Conservation (phyloP, 1,140 invertebrate genomes). For the Tribolium castaneum region DNA sequence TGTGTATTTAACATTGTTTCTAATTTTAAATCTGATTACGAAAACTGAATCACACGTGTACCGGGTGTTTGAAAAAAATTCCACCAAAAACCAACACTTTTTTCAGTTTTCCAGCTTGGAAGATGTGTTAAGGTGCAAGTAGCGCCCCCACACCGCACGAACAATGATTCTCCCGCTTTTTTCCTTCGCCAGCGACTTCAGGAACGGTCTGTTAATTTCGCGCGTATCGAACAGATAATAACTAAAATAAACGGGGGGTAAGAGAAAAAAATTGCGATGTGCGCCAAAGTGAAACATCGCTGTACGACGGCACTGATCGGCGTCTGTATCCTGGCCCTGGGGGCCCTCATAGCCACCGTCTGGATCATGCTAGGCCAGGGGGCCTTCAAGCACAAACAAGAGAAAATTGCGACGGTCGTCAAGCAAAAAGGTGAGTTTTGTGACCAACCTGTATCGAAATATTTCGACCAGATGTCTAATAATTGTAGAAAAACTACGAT, state of each 20-base stretch:
- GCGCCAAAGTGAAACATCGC: conserved; percentile 46
- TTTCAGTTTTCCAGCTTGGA: background rate
- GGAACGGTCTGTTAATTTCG: background rate
- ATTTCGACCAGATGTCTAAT: too few species aligned
- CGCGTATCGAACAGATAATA: conserved; percentile 29
- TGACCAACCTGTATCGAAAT: too few species aligned
- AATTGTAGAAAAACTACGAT: too few species aligned
- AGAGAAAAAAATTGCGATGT: conserved; percentile 37
- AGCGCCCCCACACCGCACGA: background rate
- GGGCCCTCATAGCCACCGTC: conserved; percentile 51
- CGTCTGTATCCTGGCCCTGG: conserved; percentile 51
- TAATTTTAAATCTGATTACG: background rate
- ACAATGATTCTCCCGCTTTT: background rate
- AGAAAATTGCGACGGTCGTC: background rate
- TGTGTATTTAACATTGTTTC: background rate
- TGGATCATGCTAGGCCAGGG: conserved; percentile 58
- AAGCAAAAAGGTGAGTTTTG: conserved; percentile 42
- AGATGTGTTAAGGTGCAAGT: background rate
- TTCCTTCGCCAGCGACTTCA: background rate
- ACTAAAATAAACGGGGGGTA: background rate
- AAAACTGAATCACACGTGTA: background rate
- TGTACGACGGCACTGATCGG: conserved; percentile 49
- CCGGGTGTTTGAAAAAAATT: too few species aligned
- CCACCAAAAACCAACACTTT: background rate
- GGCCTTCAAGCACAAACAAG: conserved; percentile 42